Evolutionary conservation across 2,888 invertebrate species (phyloP).

Genomic region (Drosophila pseudotakahashii): DNA sequence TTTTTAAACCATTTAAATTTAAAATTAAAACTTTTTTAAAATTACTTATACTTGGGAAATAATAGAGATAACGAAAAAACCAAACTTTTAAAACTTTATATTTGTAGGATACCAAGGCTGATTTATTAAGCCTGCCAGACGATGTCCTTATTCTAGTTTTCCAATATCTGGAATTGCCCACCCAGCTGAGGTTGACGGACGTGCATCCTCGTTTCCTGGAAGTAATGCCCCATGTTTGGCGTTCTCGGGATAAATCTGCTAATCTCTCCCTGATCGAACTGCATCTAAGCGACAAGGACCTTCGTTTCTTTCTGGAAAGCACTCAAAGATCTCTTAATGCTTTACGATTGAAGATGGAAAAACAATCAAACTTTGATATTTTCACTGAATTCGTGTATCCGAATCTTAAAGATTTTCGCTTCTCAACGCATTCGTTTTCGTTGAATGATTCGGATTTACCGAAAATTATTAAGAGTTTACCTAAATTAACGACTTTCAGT

Average conservation of each 20-base stretch:
- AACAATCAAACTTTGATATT: constrained; percentile 20
- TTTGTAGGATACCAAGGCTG: constrained; percentile 15
- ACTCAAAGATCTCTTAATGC: constrained; percentile 30
- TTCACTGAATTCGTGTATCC: constrained; percentile 43
- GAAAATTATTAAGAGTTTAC: constrained; percentile 47
- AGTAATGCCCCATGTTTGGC: constrained; percentile 57
- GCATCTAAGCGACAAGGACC: constrained; percentile 18
- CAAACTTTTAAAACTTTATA: too few species aligned
- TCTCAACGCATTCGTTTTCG: constrained; percentile 23
- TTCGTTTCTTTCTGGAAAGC: constrained; percentile 40
- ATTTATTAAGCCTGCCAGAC: constrained; percentile 50
- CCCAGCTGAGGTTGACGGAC: constrained; percentile 11
- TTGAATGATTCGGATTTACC: constrained; percentile 49
- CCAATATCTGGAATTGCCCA: constrained; percentile 45
- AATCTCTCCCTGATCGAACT: constrained; percentile 43
- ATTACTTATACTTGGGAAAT: too few species aligned
- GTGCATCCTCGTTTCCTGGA: constrained; percentile 53
- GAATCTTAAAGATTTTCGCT: constrained; percentile 58
- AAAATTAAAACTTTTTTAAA: too few species aligned
- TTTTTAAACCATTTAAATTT: too few species aligned
- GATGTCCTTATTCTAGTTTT: constrained; percentile 51
- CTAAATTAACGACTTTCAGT: constrained; percentile 60
- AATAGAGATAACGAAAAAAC: too few species aligned
- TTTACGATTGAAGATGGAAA: constrained; percentile 44
- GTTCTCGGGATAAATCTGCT: constrained; percentile 28